phyloP scores from a whole-genome alignment of 2,888 invertebrate genomes.

The Phengaris alcon region DNA sequence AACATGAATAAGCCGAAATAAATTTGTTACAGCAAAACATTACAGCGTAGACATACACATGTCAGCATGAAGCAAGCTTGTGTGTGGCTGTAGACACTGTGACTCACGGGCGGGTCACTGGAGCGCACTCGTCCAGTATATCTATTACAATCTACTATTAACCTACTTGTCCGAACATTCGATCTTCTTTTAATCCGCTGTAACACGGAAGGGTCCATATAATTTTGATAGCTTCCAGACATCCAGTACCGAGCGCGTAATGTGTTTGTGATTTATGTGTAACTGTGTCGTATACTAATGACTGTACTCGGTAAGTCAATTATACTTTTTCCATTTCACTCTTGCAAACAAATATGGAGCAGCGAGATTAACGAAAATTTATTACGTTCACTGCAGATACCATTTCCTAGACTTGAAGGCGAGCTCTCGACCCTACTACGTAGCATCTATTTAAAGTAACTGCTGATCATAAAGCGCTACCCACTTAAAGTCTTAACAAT shows the following conservation, averaged over 20 bases:
- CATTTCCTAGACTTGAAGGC: neutral
- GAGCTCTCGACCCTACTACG: too few species aligned
- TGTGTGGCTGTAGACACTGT: conserved; percentile 50
- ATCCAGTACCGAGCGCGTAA: conserved; percentile 43
- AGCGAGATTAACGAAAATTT: neutral
- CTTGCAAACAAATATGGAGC: neutral
- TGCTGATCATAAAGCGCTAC: neutral
- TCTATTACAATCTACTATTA: conserved; percentile 62
- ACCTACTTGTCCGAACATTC: conserved; percentile 58
- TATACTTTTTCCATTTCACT: neutral
- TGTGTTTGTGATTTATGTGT: conserved; percentile 48
- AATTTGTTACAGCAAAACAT: conserved; percentile 28
- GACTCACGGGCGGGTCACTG: conserved; percentile 58
- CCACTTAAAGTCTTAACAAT: neutral
- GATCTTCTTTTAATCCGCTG: conserved; percentile 47
- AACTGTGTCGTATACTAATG: conserved; percentile 19
- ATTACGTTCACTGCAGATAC: neutral
- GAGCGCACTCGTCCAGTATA: conserved; percentile 50
- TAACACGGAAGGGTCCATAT: conserved; percentile 52
- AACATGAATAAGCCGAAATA: conserved; percentile 26
- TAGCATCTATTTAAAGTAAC: neutral
- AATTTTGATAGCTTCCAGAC: conserved; percentile 38
- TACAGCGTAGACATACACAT: conserved; percentile 29
- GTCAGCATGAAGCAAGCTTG: conserved; percentile 35
- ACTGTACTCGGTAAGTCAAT: conserved; percentile 25